Evolutionary conservation across 2,113 vertebrate species (phyloP), one percentile per base, ranked within the genome.

Genomic region (Cyprinodon variegatus): DNA sequence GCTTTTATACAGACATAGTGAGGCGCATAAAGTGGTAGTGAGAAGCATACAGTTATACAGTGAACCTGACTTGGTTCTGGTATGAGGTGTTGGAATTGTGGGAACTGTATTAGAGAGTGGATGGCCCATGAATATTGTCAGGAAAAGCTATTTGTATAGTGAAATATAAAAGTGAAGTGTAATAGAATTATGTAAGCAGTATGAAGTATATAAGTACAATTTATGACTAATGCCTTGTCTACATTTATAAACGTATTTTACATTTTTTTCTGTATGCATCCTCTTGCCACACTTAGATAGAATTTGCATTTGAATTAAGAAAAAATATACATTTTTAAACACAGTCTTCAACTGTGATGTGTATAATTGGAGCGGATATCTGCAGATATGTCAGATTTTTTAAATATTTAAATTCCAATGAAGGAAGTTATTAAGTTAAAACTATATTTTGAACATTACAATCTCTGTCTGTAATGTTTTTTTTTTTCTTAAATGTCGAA

Each of bases 51-150:
- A 76, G 72, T 80, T 74, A 3, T 89, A 86, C 29, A 29, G 29
- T 29, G 29, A 93, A 87, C 80, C 80, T 61, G 70, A 90, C 50
- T 53, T 53, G 15, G 6, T 20, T 53, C 5, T 69, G 12, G 67
- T 81, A 76, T 76, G 73, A 83, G 79, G 77, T 43, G 83, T 77
- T 85, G 41, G 90, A 85, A 86, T 84, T 69, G 65, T 71, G 7
- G 75, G 29, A 29, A 29, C 1, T 29, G 80, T 77, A 86, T 89
- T 82, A 79, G 50, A 83, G 53, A 83, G 62, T 83, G 91, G 86
- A 91, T 87, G 88, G 81, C 74, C 84, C 78, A 78, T 83, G 83
- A 91, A 50, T 72, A 82, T 77, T 80, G 70, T 85, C 86, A 76
- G 39, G 48, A 81, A 61, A n/a, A 65, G 63, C 69, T 81, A 78